These are phyloP conservation scores for Oligia strigilis DNA, from an alignment of 2,888 invertebrate genomes.

Conservation along the genomic window DNA sequence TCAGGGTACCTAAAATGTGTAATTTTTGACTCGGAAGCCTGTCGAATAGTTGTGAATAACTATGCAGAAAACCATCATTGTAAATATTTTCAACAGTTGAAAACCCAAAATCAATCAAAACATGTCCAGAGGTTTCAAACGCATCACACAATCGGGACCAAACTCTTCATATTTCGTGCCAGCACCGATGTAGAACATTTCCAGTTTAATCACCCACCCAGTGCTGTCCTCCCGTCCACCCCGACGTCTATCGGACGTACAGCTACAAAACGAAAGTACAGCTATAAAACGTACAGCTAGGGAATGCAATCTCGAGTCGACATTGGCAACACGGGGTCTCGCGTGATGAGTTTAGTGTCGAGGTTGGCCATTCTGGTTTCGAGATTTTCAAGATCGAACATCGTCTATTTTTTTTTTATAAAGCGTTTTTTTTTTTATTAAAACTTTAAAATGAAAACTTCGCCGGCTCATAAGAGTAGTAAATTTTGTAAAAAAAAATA, in stretches of 20 bases:
- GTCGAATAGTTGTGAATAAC: background rate
- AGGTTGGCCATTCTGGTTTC: background rate
- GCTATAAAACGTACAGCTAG: background rate
- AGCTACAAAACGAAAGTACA: constrained; percentile 7
- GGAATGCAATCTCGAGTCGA: background rate
- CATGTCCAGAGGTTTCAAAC: constrained; percentile 4
- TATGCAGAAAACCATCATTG: too few species aligned
- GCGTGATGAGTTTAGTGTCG: background rate
- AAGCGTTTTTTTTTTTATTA: background rate
- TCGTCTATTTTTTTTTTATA: background rate
- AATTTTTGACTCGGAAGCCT: background rate
- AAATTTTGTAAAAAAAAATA: background rate
- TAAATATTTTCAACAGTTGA: background rate
- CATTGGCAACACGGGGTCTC: too few species aligned
- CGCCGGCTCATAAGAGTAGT: background rate
- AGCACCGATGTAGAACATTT: constrained; percentile 40
- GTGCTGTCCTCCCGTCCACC: constrained; percentile 31
- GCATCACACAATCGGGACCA: constrained; percentile 9
- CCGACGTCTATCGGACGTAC: constrained; percentile 25
- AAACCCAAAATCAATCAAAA: constrained; percentile 3
- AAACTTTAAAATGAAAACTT: background rate
- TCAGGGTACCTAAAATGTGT: background rate
- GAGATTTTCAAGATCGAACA: background rate
- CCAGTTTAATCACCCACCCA: constrained; percentile 57
- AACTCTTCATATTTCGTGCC: constrained; percentile 46